Evolutionary conservation across 2,113 vertebrate species (phyloP), one percentile per base, ranked within the genome.

Genomic region (Hydropotes inermis): DNA sequence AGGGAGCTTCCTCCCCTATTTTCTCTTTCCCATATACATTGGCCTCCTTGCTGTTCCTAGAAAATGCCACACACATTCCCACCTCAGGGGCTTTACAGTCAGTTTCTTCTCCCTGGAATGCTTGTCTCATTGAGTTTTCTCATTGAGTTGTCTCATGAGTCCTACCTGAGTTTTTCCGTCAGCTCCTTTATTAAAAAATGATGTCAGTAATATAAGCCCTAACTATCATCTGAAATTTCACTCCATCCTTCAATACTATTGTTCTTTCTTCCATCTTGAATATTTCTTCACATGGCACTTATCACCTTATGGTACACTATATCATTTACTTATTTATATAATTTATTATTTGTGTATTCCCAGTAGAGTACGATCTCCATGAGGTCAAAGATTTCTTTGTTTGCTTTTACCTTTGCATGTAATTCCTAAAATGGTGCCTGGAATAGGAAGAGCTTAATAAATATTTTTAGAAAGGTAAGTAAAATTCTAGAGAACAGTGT

Each of bases 381-480:
- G 28, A 83, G 17, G 39, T 1, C 16, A 79, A 92, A 25, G 13
- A 2, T 52, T 88, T 70, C 61, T 74, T 58, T 92, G 19, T 61
- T 82, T 87, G 55, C 47, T 52, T 74, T 5, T 61, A 88, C 43
- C 10, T 74, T 89, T 43, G 7, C 8, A n/a, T 70, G 36, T 64
- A 89, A 86, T 95, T 91, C 11, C 54, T 92, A 60, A 5, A 85
- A 27, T 76, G 15, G 30, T 16, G 2, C 6, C 7, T 93, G 27
- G 45, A 57, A 82, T 78, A 95, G 19, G 25, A 96, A 93, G 3
- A 88, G 50, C 16, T 82, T 67, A 95, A 88, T 93, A 91, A 89
- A 43, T 52, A 89, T 74, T 60, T 79, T 19, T 74, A 76, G 11
- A 33, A 85, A 96, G 8, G 43, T 74, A 5, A 79, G 17, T 45